Base-by-base conservation (phyloP, 2,113 vertebrate genomes). In the Zapus hudsonius region DNA sequence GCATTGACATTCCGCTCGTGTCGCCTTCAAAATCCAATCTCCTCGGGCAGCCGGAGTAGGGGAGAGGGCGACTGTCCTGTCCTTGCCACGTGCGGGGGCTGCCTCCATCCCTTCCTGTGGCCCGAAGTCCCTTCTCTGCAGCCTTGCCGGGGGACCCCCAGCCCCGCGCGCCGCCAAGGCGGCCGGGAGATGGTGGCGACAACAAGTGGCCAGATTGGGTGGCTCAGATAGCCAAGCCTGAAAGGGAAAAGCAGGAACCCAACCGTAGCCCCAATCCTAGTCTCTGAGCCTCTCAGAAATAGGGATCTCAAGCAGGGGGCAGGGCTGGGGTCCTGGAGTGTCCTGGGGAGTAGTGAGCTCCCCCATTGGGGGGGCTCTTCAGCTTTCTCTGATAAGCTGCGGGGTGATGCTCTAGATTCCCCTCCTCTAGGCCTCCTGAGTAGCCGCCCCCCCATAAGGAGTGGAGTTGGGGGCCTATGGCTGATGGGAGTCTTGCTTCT, bases 1-100 rank as follows among this genome's bases (percentile, higher is more conserved):
- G 64, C 81, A 97, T 97, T 97, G 96, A 93, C 95, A 97, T 98
- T 97, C 97, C 90, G 80, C 89, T 96, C 96, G 90, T 95, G 97
- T 96, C 80, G 92, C 95, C 90, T 94, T 76, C 78, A 52, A 87
- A 95, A 96, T 96, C 95, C 97, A 93, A 88, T 97, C 93, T 87
- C 96, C 95, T 97, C 40, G 55, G 96, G 96, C 87, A 70, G 94
- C 88, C 3, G 78, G 78, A 84, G 94, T 78, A 89, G 95, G 93
- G 95, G 95, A 95, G 90, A 92, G 86, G 95, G 94, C 83, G 89
- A 73, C 79, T 66, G 93, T 57, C 88, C 88, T 25, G 94, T 86
- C 87, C 69, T 29, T 64, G 61, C 27, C 63, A 8, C 25, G 67
- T 33, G 82, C 72, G 22, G 64, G 11, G 93, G 74, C 52, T 17